These are phyloP conservation scores for Hirudo medicinalis DNA, from an alignment of 1,140 invertebrate species.

Conservation along the genomic window DNA sequence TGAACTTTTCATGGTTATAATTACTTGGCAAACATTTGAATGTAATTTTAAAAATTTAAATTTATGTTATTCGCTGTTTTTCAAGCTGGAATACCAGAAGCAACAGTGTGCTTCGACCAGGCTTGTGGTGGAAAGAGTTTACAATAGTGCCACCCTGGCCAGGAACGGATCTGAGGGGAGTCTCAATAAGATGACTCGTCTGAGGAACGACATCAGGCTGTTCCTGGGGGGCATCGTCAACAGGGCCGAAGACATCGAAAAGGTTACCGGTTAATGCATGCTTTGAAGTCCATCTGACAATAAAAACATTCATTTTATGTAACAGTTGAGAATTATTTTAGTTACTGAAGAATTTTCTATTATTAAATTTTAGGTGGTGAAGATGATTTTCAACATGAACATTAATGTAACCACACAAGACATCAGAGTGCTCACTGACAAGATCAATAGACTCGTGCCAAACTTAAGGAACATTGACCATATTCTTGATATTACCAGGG, in stretches of 20 bases:
- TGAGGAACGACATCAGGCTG: neutral
- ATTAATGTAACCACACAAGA: conserved; percentile 66
- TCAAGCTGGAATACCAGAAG: neutral
- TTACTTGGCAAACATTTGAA: neutral
- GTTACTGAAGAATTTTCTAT: no score
- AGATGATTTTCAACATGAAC: conserved; percentile 47
- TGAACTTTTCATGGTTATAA: no score
- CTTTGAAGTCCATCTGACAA: neutral
- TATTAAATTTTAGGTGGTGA: conserved; percentile 29
- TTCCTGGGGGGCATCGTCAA: no score
- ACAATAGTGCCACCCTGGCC: neutral
- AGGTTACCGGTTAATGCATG: neutral
- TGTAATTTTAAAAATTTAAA: neutral
- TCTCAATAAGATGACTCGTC: neutral
- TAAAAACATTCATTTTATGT: neutral
- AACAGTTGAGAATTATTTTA: neutral
- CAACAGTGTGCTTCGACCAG: neutral
- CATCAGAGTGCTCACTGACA: conserved; percentile 63
- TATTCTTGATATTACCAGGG: conserved; percentile 69
- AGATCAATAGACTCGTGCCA: conserved; percentile 71
- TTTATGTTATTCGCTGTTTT: neutral
- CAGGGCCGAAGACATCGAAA: no score
- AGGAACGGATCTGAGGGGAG: neutral
- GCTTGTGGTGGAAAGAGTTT: neutral
- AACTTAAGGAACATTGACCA: conserved; percentile 74